Evolutionary conservation across 2,113 vertebrate genomes (phyloP).

Genomic region (Chaetorhynchus papuensis): DNA sequence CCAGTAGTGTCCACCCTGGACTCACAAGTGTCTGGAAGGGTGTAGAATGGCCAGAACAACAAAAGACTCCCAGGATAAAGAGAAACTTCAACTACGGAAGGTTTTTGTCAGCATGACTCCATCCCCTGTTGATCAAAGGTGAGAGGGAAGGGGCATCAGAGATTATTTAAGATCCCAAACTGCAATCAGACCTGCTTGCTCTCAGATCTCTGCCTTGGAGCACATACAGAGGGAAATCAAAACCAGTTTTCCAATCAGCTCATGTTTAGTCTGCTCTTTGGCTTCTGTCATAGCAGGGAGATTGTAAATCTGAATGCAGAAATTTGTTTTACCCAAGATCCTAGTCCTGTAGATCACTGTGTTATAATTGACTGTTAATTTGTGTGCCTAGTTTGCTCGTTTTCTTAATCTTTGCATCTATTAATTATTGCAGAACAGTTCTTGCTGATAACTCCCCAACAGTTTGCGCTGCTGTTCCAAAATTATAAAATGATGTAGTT

Average conservation of each 20-base stretch:
- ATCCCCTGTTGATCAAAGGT: neutral
- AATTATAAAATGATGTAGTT: conserved; percentile 32
- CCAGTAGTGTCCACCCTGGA: neutral
- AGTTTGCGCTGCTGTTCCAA: conserved; percentile 1
- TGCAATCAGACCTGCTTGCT: neutral
- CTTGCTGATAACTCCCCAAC: neutral
- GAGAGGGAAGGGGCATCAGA: neutral
- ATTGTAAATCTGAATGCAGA: neutral
- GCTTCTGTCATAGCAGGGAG: neutral
- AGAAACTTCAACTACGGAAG: neutral
- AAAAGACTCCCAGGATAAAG: neutral
- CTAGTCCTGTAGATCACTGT: neutral
- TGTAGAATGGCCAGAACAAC: neutral
- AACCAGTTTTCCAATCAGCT: neutral
- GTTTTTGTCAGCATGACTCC: neutral
- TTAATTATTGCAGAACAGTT: conserved; percentile 46
- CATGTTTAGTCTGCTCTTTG: neutral
- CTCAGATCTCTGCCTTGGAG: neutral
- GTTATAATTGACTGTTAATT: conserved; percentile 28
- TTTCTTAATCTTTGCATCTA: conserved; percentile 12
- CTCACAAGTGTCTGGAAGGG: neutral
- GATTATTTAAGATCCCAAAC: neutral
- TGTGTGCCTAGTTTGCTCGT: neutral
- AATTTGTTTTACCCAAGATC: neutral
- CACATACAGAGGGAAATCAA: neutral